These are phyloP conservation scores for Malacoraja senta DNA, from an alignment of 2,797 vertebrate species.

Conservation along the genomic window DNA sequence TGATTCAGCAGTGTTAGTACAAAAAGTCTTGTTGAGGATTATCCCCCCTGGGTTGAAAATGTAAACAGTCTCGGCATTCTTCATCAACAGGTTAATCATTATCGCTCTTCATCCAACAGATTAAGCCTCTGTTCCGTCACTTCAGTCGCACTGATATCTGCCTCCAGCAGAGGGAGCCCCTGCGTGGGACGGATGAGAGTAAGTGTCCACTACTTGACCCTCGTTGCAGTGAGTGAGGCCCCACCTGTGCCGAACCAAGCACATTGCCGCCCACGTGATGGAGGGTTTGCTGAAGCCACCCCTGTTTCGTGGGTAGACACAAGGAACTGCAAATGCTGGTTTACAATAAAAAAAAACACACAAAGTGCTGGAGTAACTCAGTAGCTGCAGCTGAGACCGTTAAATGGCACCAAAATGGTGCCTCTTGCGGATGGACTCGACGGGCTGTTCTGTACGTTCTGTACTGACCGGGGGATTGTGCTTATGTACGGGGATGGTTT, in stretches of 20 bases:
- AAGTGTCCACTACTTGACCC: constrained; percentile 44
- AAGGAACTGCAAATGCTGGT: too few species aligned
- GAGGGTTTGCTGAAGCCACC: background rate
- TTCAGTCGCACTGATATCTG: constrained; percentile 91
- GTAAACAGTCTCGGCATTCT: background rate
- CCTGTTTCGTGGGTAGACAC: background rate
- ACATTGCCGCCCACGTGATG: background rate
- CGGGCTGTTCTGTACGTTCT: too few species aligned
- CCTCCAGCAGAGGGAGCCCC: constrained; percentile 86
- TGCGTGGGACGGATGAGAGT: constrained; percentile 92
- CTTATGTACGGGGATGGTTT: too few species aligned
- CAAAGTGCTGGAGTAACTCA: too few species aligned
- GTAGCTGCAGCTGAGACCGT: too few species aligned
- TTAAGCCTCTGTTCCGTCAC: constrained; percentile 87
- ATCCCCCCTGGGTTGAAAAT: background rate
- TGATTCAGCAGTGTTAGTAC: background rate
- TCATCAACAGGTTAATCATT: constrained; percentile 70
- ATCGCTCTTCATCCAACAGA: constrained; percentile 59
- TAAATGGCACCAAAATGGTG: too few species aligned
- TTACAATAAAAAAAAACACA: too few species aligned
- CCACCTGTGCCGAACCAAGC: background rate
- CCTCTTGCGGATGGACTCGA: too few species aligned
- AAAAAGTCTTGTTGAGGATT: background rate
- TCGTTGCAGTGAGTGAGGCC: background rate
- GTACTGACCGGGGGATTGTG: too few species aligned